Evolutionary conservation across 2,113 vertebrate genomes (phyloP).

Genomic region (Dasyornis broadbenti): DNA sequence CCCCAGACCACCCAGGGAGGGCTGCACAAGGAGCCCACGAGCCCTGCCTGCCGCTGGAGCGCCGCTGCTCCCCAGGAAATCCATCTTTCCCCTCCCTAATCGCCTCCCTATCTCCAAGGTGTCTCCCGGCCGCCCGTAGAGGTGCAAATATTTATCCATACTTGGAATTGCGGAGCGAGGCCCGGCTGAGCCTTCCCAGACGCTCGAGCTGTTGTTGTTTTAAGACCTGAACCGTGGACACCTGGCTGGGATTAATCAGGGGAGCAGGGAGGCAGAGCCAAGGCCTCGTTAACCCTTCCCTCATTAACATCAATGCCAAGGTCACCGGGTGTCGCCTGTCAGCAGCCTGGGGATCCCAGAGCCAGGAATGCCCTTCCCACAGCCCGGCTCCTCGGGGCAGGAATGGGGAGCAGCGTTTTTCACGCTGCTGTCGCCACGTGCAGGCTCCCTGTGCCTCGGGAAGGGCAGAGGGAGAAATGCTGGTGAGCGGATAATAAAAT

Average conservation of each 20-base stretch:
- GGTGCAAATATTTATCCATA: slow-evolving; percentile 69
- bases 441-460: background rate
- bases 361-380: background rate
- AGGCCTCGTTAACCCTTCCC: slow-evolving; percentile 31
- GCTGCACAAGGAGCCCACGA: background rate
- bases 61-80: background rate
- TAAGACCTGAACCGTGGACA: slow-evolving; percentile 16
- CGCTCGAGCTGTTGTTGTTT: background rate
- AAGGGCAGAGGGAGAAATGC: background rate
- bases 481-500: background rate
- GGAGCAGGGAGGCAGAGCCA: background rate
- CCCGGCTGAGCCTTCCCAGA: background rate
- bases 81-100: background rate
- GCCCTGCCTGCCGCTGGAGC: background rate
- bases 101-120: background rate
- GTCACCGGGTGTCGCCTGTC: background rate
- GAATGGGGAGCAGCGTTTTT: background rate
- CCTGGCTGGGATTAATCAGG: slow-evolving; percentile 59
- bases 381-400: background rate
- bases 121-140: background rate
- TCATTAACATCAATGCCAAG: background rate
- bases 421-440: background rate
- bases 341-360: background rate
- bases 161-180: slow-evolving; percentile 41
- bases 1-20: slow-evolving; percentile 28